phyloP scores from a whole-genome alignment of 2,113 vertebrate genomes.

The Bagarius yarrelli region DNA sequence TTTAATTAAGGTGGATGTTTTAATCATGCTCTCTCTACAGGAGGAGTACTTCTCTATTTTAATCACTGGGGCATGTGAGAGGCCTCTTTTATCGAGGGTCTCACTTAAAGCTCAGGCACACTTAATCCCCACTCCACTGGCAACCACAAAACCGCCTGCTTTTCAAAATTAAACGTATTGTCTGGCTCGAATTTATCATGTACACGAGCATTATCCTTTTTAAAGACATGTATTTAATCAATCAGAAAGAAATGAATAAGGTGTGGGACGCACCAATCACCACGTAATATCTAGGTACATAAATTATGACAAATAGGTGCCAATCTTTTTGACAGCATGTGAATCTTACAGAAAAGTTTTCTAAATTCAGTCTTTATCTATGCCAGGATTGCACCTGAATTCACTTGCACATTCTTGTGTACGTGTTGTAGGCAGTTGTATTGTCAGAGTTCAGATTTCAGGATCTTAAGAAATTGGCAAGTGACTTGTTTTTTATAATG shows the following conservation, averaged over 20 bases:
- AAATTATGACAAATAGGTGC: conserved; percentile 8
- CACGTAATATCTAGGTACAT: conserved; percentile 1
- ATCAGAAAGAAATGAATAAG: conserved; percentile 36
- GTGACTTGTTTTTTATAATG: no score
- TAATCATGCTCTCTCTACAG: conserved; percentile 70
- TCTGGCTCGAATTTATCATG: conserved; percentile 36
- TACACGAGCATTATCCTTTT: conserved; percentile 28
- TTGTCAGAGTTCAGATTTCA: neutral
- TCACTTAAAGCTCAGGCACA: conserved; percentile 67
- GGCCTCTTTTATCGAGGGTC: conserved; percentile 68
- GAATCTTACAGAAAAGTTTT: neutral
- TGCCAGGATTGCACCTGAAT: neutral
- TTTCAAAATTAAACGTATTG: conserved; percentile 51
- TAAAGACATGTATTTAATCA: conserved; percentile 38
- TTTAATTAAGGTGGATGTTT: conserved; percentile 78
- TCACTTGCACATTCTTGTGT: neutral
- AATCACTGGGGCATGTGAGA: conserved; percentile 70
- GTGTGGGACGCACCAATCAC: conserved; percentile 2
- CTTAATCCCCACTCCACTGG: conserved; percentile 62
- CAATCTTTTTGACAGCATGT: conserved; percentile 20
- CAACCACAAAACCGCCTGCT: conserved; percentile 55
- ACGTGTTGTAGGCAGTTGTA: neutral
- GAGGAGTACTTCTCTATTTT: conserved; percentile 64
- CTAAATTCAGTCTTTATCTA: neutral
- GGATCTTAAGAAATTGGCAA: neutral